Conservation (phyloP, 2,888 invertebrate genomes). For the Noctua janthina region DNA sequence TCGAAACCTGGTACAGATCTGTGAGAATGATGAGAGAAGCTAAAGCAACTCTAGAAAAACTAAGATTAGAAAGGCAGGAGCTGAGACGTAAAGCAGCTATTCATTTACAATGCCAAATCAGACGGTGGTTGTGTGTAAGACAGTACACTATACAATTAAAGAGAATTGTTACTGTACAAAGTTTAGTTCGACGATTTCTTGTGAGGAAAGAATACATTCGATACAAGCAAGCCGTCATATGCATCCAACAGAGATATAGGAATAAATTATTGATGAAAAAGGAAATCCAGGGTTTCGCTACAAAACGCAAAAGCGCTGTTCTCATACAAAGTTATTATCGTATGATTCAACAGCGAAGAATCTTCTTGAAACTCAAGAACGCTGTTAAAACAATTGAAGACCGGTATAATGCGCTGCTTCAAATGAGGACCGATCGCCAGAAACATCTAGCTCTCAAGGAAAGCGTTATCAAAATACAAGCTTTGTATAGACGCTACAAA, state of each 20-base stretch:
- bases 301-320: constrained; percentile 74
- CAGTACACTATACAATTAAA: constrained; percentile 70
- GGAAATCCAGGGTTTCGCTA: constrained; percentile 73
- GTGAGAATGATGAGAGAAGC: constrained; percentile 76
- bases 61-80: constrained; percentile 74
- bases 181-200: constrained; percentile 76
- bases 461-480: constrained; percentile 85
- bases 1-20: constrained; percentile 89
- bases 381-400: constrained; percentile 75
- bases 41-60: constrained; percentile 70
- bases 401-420: constrained; percentile 75
- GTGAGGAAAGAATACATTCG: constrained; percentile 73
- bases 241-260: constrained; percentile 83
- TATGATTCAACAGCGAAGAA: constrained; percentile 74
- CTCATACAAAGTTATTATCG: constrained; percentile 86
- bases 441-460: constrained; percentile 76
- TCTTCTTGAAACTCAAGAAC: constrained; percentile 73
- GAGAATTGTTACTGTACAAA: constrained; percentile 77
- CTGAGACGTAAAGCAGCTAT: constrained; percentile 75
- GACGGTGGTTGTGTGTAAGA: constrained; percentile 80
- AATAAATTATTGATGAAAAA: constrained; percentile 80
- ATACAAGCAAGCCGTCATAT: constrained; percentile 73
- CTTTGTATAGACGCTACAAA: constrained; percentile 83
- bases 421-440: constrained; percentile 78
- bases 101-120: constrained; percentile 78